A percentile compares a stretch with the other conserved stretches of the same genome.
Conservation (phyloP, 2,797 vertebrate species). For the Ceryle rudis region DNA sequence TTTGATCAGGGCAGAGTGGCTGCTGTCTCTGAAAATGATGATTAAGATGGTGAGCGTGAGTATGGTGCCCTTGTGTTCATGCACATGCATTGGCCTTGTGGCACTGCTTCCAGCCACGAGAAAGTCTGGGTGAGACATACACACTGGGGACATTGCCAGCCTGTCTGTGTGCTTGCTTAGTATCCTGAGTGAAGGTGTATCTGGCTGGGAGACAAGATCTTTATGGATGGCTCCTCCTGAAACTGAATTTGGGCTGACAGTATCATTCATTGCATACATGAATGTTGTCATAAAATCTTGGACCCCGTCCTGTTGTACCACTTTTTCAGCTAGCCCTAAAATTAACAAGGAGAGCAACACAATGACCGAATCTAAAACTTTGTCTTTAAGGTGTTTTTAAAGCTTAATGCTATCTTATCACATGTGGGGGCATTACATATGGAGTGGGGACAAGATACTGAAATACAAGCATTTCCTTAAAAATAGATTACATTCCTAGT, state of each 20-base stretch:
- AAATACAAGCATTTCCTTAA: not conserved
- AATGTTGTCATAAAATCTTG: fast-evolving
- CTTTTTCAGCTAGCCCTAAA: not conserved
- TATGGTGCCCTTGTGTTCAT: not conserved
- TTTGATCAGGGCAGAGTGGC: fast-evolving
- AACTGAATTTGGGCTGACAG: not conserved
- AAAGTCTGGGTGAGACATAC: not conserved
- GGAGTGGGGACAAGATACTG: not conserved
- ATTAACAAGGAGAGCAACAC: not conserved
- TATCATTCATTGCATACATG: not conserved
- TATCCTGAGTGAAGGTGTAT: not conserved
- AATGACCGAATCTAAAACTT: not conserved
- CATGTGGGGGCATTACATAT: not conserved
- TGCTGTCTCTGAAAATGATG: not conserved
- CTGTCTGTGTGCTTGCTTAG: not conserved
- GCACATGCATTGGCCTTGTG: fast-evolving
- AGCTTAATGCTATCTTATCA: not conserved
- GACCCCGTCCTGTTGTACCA: fast-evolving
- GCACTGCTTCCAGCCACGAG: not conserved
- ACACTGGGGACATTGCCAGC: fast-evolving
- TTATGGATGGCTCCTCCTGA: not conserved
- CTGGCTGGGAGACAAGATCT: not conserved
- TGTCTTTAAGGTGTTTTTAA: not conserved
- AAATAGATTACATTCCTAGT: not conserved
- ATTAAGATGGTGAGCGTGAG: fast-evolving